phyloP scores from a whole-genome alignment of 1,140 invertebrate species.

The Odontomachus brunneus region DNA sequence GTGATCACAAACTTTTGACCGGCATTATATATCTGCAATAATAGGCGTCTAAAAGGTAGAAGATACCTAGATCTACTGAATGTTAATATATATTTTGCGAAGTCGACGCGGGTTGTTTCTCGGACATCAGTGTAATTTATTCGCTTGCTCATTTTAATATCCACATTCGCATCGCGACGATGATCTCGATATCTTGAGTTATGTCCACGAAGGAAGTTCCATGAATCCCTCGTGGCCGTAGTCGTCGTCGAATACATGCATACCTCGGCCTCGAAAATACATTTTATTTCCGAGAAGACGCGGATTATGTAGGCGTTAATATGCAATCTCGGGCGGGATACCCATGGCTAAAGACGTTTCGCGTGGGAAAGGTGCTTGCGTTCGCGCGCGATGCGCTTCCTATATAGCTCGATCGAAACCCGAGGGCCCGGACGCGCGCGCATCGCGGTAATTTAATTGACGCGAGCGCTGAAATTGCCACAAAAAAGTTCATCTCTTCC shows the following conservation, averaged over 20 bases:
- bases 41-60: no score
- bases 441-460: constrained; percentile 78
- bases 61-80: no score
- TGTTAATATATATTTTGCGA: no score
- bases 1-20: no score
- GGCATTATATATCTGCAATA: no score
- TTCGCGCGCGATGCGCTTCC: constrained; percentile 61
- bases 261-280: neutral
- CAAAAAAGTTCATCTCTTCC: constrained; percentile 74
- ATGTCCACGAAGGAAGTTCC: neutral
- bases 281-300: constrained; percentile 26
- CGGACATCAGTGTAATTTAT: neutral
- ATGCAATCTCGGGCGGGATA: constrained; percentile 49
- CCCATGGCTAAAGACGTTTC: constrained; percentile 60
- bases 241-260: no score
- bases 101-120: neutral
- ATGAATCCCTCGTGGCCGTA: neutral
- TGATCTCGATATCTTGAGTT: neutral
- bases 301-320: constrained; percentile 46
- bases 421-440: constrained; percentile 62
- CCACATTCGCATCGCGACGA: neutral
- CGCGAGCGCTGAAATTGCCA: constrained; percentile 65
- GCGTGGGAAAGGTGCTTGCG: constrained; percentile 71
- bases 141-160: neutral
- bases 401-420: constrained; percentile 65